Evolutionary conservation across 2,888 invertebrate species (phyloP).

Genomic region (Marronus borbonicus): DNA sequence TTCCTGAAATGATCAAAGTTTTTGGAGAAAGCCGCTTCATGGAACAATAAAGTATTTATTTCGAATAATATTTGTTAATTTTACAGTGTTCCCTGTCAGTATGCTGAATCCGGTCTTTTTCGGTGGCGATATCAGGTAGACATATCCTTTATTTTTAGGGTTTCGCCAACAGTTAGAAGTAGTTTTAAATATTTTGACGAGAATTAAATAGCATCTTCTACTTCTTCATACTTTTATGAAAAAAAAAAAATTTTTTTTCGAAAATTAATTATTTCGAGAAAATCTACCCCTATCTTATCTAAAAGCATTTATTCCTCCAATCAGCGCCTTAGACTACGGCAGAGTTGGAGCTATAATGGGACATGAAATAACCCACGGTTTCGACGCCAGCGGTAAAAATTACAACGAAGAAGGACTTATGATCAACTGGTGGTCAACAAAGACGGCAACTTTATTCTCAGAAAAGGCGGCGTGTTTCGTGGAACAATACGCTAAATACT

Average conservation of each 20-base stretch:
- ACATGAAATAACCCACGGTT: constrained; percentile 74
- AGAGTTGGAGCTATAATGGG: constrained; percentile 74
- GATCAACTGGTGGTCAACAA: constrained; percentile 66
- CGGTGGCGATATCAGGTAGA: constrained; percentile 62
- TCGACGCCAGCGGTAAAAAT: constrained; percentile 64
- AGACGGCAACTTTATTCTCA: constrained; percentile 64
- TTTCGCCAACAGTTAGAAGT: too few species aligned
- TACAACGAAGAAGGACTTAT: constrained; percentile 74
- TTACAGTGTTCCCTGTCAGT: constrained; percentile 65
- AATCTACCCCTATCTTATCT: too few species aligned
- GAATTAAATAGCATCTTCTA: too few species aligned
- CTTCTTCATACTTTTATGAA: too few species aligned
- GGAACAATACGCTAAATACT: constrained; percentile 69
- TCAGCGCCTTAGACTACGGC: constrained; percentile 72
- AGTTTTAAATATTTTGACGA: too few species aligned
- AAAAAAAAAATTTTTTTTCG: too few species aligned
- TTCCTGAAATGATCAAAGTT: too few species aligned
- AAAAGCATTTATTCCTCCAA: not conserved
- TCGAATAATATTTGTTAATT: not conserved
- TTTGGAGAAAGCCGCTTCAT: too few species aligned
- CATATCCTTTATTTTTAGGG: not conserved
- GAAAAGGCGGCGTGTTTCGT: constrained; percentile 68
- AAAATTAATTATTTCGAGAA: too few species aligned
- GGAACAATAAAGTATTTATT: too few species aligned
- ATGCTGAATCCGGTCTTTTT: constrained; percentile 66